Percentiles rank a stretch among this genome's conserved stretches.
Evolutionary conservation across 2,888 invertebrate genomes (phyloP).

Genomic region (Cacoxenus indagator): DNA sequence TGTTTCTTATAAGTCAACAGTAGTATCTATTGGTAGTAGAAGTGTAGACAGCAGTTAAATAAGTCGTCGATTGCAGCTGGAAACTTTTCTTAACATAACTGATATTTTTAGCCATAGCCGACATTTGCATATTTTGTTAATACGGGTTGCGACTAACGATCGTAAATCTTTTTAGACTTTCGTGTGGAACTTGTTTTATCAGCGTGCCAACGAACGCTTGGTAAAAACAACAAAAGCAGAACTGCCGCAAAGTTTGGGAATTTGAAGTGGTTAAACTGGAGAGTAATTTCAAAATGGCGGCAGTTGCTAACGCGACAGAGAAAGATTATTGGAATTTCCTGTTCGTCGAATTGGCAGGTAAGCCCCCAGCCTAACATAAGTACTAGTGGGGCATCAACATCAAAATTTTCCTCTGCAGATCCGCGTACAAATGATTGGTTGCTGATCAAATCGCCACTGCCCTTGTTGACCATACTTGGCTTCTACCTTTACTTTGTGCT

Average conservation of each 20-base stretch:
- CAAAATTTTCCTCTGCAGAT: constrained; percentile 73
- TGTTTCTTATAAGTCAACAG: constrained; percentile 21
- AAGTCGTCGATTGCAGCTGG: too few species aligned
- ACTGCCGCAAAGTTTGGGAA: constrained; percentile 55
- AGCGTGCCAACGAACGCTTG: constrained; percentile 26
- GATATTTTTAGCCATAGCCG: too few species aligned
- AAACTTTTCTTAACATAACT: too few species aligned
- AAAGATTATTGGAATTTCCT: constrained; percentile 76
- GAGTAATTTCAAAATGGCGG: constrained; percentile 70
- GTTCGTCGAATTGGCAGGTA: constrained; percentile 79
- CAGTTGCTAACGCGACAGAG: constrained; percentile 75
- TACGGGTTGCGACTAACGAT: background rate
- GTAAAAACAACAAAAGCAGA: background rate
- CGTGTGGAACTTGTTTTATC: constrained; percentile 52
- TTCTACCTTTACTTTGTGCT: constrained; percentile 81
- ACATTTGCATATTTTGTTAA: background rate
- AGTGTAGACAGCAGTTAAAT: background rate
- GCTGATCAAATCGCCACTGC: constrained; percentile 79
- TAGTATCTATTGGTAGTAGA: background rate
- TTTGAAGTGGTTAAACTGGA: constrained; percentile 23
- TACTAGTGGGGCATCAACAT: too few species aligned
- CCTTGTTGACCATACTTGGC: constrained; percentile 77
- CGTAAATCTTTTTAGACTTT: constrained; percentile 35
- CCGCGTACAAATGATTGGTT: constrained; percentile 77
- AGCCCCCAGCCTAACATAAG: constrained; percentile 17